Evolutionary conservation across 1,140 invertebrate species (phyloP), one percentile per base, ranked within the genome.

Genomic region (Akabosia matsudoensis): DNA sequence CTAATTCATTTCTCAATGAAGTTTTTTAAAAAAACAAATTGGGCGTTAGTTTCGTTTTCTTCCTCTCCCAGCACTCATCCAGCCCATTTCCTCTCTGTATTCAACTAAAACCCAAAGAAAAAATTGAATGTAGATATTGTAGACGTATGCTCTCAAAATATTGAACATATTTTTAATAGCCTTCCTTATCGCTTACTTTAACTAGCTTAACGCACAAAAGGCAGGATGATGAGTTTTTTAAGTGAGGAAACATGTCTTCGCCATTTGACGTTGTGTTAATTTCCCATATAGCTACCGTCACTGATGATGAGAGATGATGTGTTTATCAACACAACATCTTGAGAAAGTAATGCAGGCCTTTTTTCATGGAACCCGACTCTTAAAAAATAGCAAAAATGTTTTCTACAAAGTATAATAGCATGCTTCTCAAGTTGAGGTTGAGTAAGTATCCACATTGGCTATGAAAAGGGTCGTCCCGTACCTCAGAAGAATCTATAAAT

Each of bases 131-230:
- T n/a, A n/a, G n/a, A n/a, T n/a, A n/a, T n/a, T n/a, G n/a, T n/a
- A 67, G 1, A 67, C 61, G 31, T 30, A 67, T 67, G 13, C 61
- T 67, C n/a, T 67, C 61, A 67, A 13, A 67, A 67, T 67, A 67
- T 67, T 67, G 61, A 67, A 31, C 61, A 67, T 67, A n/a, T n/a
- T n/a, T 30, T 67, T 67, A 67, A 67, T 67, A 30, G 30, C 54
- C 3, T 56, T 56, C 24, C 24, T 56, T 45, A 10, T 10, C 37
- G 7, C 37, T 45, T 18, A 45, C 37, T 45, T 45, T 45, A 18
- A 45, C 18, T n/a, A n/a, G 37, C 7, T 10, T 10, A 45, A 45
- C 37, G 18, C 37, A 45, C 18, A 61, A 24, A 24, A 24, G 26
- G 26, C 10, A 61, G 54, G 54, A 61, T 13, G 54, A 22, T 61